Base-by-base conservation (phyloP, 2,113 vertebrate genomes). In the Chloropsis hardwickii region DNA sequence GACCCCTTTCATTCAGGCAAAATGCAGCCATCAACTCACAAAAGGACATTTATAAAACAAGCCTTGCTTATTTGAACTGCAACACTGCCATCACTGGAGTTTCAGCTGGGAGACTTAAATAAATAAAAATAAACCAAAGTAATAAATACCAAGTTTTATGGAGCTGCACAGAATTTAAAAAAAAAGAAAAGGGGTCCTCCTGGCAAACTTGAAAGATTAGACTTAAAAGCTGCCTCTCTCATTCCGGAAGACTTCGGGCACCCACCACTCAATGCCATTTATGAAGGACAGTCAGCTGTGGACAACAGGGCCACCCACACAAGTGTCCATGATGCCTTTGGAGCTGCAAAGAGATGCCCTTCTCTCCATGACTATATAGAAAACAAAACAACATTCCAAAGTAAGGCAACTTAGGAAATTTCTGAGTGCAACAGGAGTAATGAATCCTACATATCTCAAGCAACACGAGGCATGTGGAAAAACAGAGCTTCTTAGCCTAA, bases 121-220 rank as follows among this genome's bases (percentile, higher is more conserved):
- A 98, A 98, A 98, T 97, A 98, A 96, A 98, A 98, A 98, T 96
- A 98, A 98, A 97, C 96, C 88, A 67, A 96, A 96, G 98, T 94
- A 98, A 98, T 98, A 98, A 98, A 98, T 97, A 97, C 96, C 96
- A 88, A 95, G 88, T 98, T 98, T 98, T 98, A 98, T 95, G 92
- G 92, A 97, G 88, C 88, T 95, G 86, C 71, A 88, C 56, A 88
- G 93, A 58, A 72, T 33, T 15, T 22, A 51, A 28, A 15, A 64
- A 44, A 61, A 16, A 54, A 39, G 4, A 5, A 44, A 39, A 51
- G 0, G 51, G 3, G 17, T 73, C 9, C 29, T 84, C 37, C 39
- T 60, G 39, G 64, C 39, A 62, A 94, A 74, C 29, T n/a, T 81
- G 45, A 72, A 92, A 81, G 66, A 72, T 80, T 53, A 92, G 21